Evolutionary conservation across 2,113 vertebrate species (phyloP).

Genomic region (Leucopsar rothschildi): DNA sequence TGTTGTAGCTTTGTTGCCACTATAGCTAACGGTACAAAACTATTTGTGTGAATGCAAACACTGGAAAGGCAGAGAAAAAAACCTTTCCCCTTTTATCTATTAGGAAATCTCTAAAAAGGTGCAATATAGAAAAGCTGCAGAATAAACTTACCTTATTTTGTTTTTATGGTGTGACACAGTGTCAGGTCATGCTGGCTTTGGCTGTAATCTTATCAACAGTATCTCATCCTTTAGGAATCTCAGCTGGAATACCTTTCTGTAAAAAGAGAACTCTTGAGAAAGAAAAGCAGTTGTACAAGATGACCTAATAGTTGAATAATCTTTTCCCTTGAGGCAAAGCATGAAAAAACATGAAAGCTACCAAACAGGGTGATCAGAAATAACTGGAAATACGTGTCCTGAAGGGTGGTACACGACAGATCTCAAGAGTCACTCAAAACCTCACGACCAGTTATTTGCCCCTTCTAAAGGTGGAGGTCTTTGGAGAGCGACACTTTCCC

Average conservation of each 20-base stretch:
- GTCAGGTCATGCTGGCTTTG: not conserved
- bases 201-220: not conserved
- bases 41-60: not conserved
- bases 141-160: not conserved
- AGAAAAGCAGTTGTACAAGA: not conserved
- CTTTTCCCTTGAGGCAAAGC: conserved; percentile 34
- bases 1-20: not conserved
- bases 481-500: not conserved
- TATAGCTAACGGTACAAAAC: not conserved
- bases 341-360: conserved; percentile 29
- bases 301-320: conserved; percentile 40
- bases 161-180: not conserved
- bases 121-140: not conserved
- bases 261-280: not conserved
- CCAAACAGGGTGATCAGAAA: conserved; percentile 34
- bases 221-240: conserved; percentile 9
- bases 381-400: conserved; percentile 32
- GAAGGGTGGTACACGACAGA: not conserved
- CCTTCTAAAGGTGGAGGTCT: not conserved
- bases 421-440: not conserved
- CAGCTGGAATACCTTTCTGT: not conserved
- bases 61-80: not conserved
- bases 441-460: not conserved
- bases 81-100: not conserved
- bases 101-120: not conserved